These are phyloP conservation scores for Cantharis rustica DNA, from an alignment of 2,888 invertebrate species.

Conservation along the genomic window DNA sequence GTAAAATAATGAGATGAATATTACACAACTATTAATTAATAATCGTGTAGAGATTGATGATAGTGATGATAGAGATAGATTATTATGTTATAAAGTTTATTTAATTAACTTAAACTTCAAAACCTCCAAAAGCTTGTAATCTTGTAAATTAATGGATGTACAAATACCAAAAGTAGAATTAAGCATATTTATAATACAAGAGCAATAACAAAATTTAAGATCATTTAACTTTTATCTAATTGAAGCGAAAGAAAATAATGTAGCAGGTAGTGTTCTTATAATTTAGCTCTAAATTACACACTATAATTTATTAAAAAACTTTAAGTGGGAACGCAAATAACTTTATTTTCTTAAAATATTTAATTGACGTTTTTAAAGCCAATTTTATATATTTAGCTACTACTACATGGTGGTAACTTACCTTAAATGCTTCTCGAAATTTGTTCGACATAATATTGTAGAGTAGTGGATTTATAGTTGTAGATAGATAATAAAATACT, in stretches of 20 bases:
- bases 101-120: not conserved
- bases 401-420: constrained; percentile 52
- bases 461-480: constrained; percentile 90
- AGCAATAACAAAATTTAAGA: not conserved
- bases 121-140: too few relatives aligned
- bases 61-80: not conserved
- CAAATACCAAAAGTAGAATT: not conserved
- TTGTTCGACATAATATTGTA: constrained; percentile 96
- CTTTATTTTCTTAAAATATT: too few relatives aligned
- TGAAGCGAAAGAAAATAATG: too few relatives aligned
- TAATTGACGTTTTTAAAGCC: too few relatives aligned
- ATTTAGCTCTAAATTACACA: too few relatives aligned
- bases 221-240: too few relatives aligned
- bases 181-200: not conserved
- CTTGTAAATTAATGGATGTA: not conserved
- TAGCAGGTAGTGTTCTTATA: too few relatives aligned
- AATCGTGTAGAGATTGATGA: not conserved
- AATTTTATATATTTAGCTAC: too few relatives aligned
- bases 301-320: too few relatives aligned
- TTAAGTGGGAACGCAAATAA: too few relatives aligned
- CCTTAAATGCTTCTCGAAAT: constrained; percentile 92
- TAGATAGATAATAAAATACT: constrained; percentile 88
- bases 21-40: not conserved
- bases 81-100: not conserved
- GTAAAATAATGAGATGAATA: not conserved